Percentiles rank a stretch among this genome's conserved stretches.
phyloP scores from a whole-genome alignment of 2,888 invertebrate genomes.

The Cheilosia variabilis region DNA sequence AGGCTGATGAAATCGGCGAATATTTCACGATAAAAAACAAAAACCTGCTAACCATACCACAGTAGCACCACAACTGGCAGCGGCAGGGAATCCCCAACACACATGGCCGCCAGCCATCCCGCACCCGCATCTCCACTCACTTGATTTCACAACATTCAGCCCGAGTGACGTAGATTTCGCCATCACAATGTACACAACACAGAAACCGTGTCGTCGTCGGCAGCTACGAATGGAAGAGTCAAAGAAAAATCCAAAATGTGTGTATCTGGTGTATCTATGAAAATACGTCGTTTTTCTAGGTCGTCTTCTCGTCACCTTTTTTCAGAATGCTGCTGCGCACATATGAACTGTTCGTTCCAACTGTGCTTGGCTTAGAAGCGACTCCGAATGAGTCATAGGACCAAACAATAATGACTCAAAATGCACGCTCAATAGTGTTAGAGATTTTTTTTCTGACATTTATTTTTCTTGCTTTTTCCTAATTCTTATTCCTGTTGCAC shows the following conservation, averaged over 20 bases:
- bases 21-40: not conserved
- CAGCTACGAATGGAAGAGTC: conserved; percentile 24
- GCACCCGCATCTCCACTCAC: not conserved
- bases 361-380: conserved; percentile 4
- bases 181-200: conserved; percentile 33
- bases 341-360: conserved; percentile 1
- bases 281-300: conserved; percentile 63
- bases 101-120: conserved; percentile 23
- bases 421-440: conserved; percentile 31
- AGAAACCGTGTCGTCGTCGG: conserved; percentile 21
- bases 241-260: conserved; percentile 46
- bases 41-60: not conserved
- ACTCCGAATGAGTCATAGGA: conserved; percentile 27
- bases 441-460: not conserved
- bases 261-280: conserved; percentile 55
- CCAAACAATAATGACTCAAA: conserved; percentile 28
- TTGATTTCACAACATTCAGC: conserved; percentile 49
- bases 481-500: conserved; percentile 49
- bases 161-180: conserved; percentile 48
- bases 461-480: conserved; percentile 11
- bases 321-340: conserved; percentile 42
- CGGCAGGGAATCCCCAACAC: conserved; percentile 57
- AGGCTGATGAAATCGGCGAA: too few relatives aligned
- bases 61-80: not conserved
- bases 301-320: conserved; percentile 43